Evolutionary conservation across 1,140 invertebrate species (phyloP).

Genomic region (Arion vulgaris): DNA sequence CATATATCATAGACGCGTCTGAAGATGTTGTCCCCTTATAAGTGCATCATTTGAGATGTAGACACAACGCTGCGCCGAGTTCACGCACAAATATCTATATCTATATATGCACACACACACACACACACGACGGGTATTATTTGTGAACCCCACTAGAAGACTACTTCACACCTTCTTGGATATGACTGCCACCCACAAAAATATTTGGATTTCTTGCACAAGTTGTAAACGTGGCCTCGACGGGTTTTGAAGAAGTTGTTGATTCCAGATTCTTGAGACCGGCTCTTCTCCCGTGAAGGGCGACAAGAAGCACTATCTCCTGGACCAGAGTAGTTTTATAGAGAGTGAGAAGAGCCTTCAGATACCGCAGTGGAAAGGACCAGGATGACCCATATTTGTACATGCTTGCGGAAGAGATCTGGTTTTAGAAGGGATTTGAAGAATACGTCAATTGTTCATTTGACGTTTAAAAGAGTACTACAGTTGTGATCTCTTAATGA

Average conservation of each 20-base stretch:
- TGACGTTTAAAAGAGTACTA: not conserved
- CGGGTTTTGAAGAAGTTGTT: not conserved
- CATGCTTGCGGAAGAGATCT: not conserved
- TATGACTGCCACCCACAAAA: not conserved
- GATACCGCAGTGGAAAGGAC: not conserved
- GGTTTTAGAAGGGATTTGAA: not conserved
- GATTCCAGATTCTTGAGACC: not conserved
- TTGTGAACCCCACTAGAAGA: too few species aligned
- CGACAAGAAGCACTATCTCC: not conserved
- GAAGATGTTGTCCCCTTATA: too few species aligned
- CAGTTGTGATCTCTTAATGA: not conserved
- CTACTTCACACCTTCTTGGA: not conserved
- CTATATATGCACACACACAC: too few species aligned
- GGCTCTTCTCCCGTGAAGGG: not conserved
- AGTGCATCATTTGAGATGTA: too few species aligned
- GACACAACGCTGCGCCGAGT: too few species aligned
- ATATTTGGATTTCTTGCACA: not conserved
- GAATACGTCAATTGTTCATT: not conserved
- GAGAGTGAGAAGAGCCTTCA: slow-evolving; percentile 6
- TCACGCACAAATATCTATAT: too few species aligned
- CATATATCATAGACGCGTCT: too few species aligned
- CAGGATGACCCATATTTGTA: not conserved
- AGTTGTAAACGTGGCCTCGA: not conserved
- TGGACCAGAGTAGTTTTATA: not conserved
- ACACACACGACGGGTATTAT: too few species aligned